A percentile compares a stretch with the other conserved stretches of the same genome.
Evolutionary conservation across 2,888 invertebrate species (phyloP).

Genomic region (Dorcus hopei): DNA sequence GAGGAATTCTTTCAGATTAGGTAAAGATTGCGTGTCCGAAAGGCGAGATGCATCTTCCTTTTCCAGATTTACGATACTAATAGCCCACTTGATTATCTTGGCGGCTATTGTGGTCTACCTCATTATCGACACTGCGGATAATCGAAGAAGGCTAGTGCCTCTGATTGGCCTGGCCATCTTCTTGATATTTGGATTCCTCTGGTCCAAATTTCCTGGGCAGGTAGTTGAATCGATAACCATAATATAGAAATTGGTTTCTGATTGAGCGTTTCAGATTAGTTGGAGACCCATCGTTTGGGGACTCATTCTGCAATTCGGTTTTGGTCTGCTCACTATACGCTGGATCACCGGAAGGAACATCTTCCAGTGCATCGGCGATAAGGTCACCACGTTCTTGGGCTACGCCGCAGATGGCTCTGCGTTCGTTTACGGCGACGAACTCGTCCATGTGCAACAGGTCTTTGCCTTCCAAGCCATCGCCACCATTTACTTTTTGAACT

Average conservation of each 20-base stretch:
- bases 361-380: conserved; percentile 62
- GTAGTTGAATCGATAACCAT: conserved; percentile 38
- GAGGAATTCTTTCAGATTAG: conserved; percentile 14
- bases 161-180: conserved; percentile 64
- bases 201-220: conserved; percentile 59
- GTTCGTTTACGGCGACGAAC: conserved; percentile 77
- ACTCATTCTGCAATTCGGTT: conserved; percentile 75
- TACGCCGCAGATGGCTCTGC: conserved; percentile 77
- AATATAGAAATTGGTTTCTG: background rate
- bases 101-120: conserved; percentile 58
- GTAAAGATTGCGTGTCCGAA: conserved; percentile 32
- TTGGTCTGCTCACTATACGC: conserved; percentile 82
- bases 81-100: conserved; percentile 50
- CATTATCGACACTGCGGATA: conserved; percentile 60
- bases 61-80: conserved; percentile 52
- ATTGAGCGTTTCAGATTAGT: conserved; percentile 52
- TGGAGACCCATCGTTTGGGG: conserved; percentile 83
- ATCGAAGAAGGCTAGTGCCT: conserved; percentile 63
- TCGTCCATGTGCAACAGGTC: conserved; percentile 58
- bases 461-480: conserved; percentile 89
- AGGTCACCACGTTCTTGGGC: conserved; percentile 70
- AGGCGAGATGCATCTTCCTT: background rate
- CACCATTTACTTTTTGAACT: conserved; percentile 92
- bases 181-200: conserved; percentile 60
- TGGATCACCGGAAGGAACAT: conserved; percentile 76